These are phyloP conservation scores for Etheostoma cragini DNA, from an alignment of 2,113 vertebrate species.

Conservation along the genomic window DNA sequence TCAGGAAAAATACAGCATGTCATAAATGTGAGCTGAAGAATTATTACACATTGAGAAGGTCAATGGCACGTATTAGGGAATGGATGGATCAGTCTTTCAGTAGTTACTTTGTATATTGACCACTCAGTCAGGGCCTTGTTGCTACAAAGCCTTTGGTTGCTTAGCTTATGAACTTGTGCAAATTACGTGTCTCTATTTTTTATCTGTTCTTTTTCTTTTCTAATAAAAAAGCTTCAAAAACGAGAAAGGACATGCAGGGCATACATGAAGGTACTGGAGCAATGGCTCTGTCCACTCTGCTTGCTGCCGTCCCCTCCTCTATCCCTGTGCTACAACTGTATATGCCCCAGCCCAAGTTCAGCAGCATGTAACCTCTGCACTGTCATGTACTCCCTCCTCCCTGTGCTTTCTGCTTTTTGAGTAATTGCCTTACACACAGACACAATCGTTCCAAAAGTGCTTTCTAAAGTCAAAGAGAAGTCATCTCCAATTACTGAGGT, in stretches of 20 bases:
- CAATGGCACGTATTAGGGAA: conserved; percentile 2
- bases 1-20: conserved; percentile 19
- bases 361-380: conserved; percentile 80
- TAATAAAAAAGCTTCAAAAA: conserved; percentile 96
- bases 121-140: conserved; percentile 21
- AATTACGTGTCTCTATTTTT: conserved; percentile 77
- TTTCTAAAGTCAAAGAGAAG: conserved; percentile 68
- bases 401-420: conserved; percentile 67
- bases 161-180: conserved; percentile 62
- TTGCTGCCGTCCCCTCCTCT: conserved; percentile 70
- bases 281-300: conserved; percentile 86
- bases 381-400: conserved; percentile 64
- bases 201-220: conserved; percentile 83
- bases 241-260: conserved; percentile 99
- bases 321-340: conserved; percentile 48
- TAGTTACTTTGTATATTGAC: conserved; percentile 11
- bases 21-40: conserved; percentile 10
- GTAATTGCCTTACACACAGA: conserved; percentile 64
- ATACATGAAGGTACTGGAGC: conserved; percentile 98
- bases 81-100: conserved; percentile 7
- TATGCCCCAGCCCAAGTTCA: conserved; percentile 80
- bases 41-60: conserved; percentile 34
- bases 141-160: conserved; percentile 44
- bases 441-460: conserved; percentile 57
- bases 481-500: conserved; percentile 63